Percentiles rank a stretch among this genome's conserved stretches.
These are phyloP conservation scores for Spondyliosoma cantharus DNA, from an alignment of 2,797 vertebrate species.

Conservation along the genomic window DNA sequence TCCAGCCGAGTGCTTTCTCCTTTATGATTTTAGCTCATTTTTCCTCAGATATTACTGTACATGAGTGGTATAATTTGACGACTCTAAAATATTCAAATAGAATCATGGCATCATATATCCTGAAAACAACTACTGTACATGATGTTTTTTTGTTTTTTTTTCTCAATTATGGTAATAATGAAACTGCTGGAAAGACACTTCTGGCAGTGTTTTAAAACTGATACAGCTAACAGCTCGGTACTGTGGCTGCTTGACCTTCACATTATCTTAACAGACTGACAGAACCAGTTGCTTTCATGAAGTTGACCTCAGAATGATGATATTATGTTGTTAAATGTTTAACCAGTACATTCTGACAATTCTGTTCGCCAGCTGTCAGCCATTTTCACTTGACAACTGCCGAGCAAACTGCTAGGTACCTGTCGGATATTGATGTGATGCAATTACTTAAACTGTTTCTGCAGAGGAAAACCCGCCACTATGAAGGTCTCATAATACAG, in stretches of 20 bases:
- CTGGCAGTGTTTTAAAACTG: not conserved
- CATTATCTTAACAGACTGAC: not conserved
- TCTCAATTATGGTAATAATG: not conserved
- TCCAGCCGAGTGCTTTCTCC: not conserved
- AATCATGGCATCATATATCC: not conserved
- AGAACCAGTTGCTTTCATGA: not conserved
- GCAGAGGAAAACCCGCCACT: not conserved
- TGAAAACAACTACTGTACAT: not conserved
- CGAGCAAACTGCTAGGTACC: not conserved
- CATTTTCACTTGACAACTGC: not conserved
- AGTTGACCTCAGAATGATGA: not conserved
- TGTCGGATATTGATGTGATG: not conserved
- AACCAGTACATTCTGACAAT: not conserved
- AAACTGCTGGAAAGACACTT: not conserved
- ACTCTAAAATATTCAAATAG: not conserved
- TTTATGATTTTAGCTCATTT: not conserved
- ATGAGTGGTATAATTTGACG: not conserved
- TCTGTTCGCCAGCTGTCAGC: conserved; percentile 7
- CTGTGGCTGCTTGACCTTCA: not conserved
- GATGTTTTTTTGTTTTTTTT: too few relatives aligned
- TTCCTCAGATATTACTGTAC: not conserved
- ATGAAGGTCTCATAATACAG: not conserved
- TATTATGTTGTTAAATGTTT: not conserved
- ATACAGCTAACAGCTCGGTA: not conserved
- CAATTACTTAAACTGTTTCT: not conserved